These are phyloP conservation scores for Aelia acuminata DNA, from an alignment of 2,888 invertebrate genomes.

Conservation along the genomic window DNA sequence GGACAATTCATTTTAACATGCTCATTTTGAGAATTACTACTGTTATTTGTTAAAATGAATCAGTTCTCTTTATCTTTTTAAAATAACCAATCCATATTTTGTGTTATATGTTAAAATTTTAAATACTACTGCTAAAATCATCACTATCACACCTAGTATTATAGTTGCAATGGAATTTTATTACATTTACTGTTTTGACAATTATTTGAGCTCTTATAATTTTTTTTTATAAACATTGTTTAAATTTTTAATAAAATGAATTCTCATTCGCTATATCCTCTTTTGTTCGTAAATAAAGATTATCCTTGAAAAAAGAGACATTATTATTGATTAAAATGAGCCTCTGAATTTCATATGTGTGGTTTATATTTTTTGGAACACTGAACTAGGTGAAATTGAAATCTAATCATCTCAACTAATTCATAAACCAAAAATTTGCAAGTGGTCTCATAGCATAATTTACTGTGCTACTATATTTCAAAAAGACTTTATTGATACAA, in stretches of 20 bases:
- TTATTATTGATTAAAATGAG: too few relatives aligned
- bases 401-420: too few relatives aligned
- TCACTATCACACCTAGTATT: background rate
- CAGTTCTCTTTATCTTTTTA: background rate
- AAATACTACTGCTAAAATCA: background rate
- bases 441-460: too few relatives aligned
- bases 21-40: background rate
- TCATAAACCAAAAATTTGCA: too few relatives aligned
- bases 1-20: background rate
- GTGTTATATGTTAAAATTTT: background rate
- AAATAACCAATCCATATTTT: background rate
- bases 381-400: too few relatives aligned
- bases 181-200: background rate
- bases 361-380: too few relatives aligned
- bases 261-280: background rate
- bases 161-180: background rate
- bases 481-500: too few relatives aligned
- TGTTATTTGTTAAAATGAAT: background rate
- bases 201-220: background rate
- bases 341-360: too few relatives aligned
- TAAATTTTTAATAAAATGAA: background rate
- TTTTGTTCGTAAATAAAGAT: too few relatives aligned
- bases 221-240: background rate
- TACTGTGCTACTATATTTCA: too few relatives aligned
- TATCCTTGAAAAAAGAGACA: too few relatives aligned